phyloP scores from a whole-genome alignment of 2,113 vertebrate genomes.

The Cariama cristata region DNA sequence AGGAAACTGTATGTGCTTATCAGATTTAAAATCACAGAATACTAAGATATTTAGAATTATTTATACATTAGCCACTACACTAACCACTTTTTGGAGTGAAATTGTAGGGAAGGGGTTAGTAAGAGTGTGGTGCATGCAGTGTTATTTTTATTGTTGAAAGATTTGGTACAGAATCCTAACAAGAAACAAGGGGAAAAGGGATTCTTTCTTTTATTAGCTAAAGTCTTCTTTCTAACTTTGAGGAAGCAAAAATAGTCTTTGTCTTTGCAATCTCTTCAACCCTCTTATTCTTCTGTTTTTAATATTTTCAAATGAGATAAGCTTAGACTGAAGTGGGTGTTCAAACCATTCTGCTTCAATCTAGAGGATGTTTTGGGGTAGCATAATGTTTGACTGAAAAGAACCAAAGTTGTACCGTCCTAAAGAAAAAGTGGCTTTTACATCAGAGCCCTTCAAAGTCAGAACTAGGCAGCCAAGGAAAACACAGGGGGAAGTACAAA shows the following conservation, averaged over 20 bases:
- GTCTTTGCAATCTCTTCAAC: neutral
- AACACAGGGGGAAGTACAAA: neutral
- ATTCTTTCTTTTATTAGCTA: neutral
- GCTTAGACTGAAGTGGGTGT: neutral
- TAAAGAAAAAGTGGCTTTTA: neutral
- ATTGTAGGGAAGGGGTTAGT: neutral
- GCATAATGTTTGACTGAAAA: neutral
- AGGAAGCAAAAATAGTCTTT: neutral
- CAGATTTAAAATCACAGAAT: neutral
- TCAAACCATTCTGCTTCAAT: neutral
- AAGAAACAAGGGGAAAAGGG: neutral
- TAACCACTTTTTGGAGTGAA: neutral
- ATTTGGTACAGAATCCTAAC: neutral
- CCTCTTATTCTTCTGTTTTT: neutral
- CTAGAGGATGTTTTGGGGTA: neutral
- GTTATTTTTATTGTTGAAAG: neutral
- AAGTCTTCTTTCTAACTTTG: neutral
- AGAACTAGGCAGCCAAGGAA: neutral
- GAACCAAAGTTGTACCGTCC: neutral
- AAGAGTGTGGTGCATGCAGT: neutral
- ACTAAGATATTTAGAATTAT: neutral
- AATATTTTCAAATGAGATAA: neutral
- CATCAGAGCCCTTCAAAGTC: neutral
- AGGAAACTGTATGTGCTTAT: neutral
- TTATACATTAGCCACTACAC: neutral